A percentile compares a stretch with the other conserved stretches of the same genome.
Conservation (phyloP, 2,888 invertebrate genomes). For the Hirtodrosophila duncani region DNA sequence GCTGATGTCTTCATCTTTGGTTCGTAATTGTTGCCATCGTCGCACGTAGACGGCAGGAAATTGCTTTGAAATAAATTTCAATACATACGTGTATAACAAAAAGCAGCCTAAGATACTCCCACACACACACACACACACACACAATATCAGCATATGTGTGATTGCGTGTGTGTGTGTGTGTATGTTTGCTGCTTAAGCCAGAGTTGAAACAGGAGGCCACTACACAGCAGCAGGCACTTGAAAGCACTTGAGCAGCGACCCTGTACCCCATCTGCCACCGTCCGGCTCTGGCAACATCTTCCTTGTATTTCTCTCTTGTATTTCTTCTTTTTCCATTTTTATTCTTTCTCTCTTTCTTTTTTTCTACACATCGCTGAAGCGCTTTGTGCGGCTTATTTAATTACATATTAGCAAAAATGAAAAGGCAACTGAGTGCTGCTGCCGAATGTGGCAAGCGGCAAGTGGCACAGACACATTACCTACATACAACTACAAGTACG, state of each 20-base stretch:
- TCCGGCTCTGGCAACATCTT: slow-evolving; percentile 37
- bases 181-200: slow-evolving; percentile 46
- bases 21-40: slow-evolving; percentile 57
- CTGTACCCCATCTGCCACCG: too few relatives aligned
- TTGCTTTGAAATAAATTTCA: slow-evolving; percentile 71
- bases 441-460: slow-evolving; percentile 26
- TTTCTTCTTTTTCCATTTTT: slow-evolving; percentile 1
- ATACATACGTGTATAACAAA: slow-evolving; percentile 69
- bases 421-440: slow-evolving; percentile 15
- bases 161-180: slow-evolving; percentile 19
- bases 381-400: slow-evolving; percentile 67
- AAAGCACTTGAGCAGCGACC: slow-evolving; percentile 49
- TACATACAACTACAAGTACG: neutral
- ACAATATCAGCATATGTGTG: slow-evolving; percentile 22
- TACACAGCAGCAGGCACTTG: slow-evolving; percentile 49
- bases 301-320: too few relatives aligned
- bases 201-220: slow-evolving; percentile 37
- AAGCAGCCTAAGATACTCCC: slow-evolving; percentile 34
- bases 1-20: slow-evolving; percentile 68
- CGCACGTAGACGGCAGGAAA: slow-evolving; percentile 68
- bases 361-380: slow-evolving; percentile 33
- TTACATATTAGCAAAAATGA: slow-evolving; percentile 64
- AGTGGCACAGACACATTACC: slow-evolving; percentile 29
- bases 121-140: slow-evolving; percentile 6
- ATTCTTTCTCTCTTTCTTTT: slow-evolving; percentile 5